Conservation (phyloP, 2,888 invertebrate genomes). For the Coleophora deauratella region DNA sequence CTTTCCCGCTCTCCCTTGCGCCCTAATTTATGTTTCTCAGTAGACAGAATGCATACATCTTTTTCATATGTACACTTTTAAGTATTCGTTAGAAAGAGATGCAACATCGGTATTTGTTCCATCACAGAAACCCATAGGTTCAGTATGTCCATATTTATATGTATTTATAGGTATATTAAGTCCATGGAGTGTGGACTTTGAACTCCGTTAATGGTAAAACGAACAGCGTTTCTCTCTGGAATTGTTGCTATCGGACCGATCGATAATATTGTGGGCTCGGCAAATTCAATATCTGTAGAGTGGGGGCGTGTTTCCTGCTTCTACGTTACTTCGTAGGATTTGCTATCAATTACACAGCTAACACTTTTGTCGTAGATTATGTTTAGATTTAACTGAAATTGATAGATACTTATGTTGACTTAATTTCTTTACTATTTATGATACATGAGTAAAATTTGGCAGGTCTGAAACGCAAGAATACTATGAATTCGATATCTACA, state of each 20-base stretch:
- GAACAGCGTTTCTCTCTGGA: constrained; percentile 34
- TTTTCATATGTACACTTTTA: constrained; percentile 39
- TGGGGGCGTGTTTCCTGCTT: constrained; percentile 26
- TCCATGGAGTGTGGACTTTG: constrained; percentile 53
- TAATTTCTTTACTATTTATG: too few species aligned
- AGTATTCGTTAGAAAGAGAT: constrained; percentile 58
- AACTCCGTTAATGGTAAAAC: constrained; percentile 63
- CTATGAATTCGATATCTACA: too few species aligned
- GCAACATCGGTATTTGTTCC: constrained; percentile 47
- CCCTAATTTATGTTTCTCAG: constrained; percentile 66
- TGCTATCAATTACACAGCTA: constrained; percentile 1
- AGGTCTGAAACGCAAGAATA: constrained; percentile 26
- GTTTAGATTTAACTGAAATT: too few species aligned
- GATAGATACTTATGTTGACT: too few species aligned
- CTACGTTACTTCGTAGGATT: constrained; percentile 6
- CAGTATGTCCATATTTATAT: constrained; percentile 48
- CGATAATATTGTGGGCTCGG: constrained; percentile 32
- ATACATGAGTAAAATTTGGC: not conserved
- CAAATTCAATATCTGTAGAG: constrained; percentile 19
- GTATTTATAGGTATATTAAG: constrained; percentile 38
- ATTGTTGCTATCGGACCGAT: constrained; percentile 45
- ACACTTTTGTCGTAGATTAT: constrained; percentile 2
- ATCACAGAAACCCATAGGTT: constrained; percentile 49
- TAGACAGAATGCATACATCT: constrained; percentile 49
- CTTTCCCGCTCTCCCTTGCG: constrained; percentile 69